Percentiles rank a stretch among this genome's conserved stretches.
These are phyloP conservation scores for Palloptera scutellata DNA, from an alignment of 2,888 invertebrate genomes.

Conservation along the genomic window DNA sequence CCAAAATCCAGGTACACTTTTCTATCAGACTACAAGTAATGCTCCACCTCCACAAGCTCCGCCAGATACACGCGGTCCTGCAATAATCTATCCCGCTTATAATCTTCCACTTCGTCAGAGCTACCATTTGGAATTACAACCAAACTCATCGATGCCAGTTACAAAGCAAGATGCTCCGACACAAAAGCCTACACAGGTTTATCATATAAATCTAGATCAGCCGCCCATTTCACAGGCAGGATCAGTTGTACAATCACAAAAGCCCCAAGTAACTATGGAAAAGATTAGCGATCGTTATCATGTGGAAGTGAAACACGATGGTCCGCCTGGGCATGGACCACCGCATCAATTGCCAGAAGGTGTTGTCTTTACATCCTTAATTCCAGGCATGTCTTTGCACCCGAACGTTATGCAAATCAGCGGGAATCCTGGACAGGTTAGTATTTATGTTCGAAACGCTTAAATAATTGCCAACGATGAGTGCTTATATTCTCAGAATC, in stretches of 20 bases:
- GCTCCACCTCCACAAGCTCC: slow-evolving; percentile 63
- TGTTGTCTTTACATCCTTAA: slow-evolving; percentile 58
- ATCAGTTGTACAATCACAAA: slow-evolving; percentile 50
- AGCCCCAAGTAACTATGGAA: slow-evolving; percentile 63
- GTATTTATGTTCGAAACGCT: background rate
- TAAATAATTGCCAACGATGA: background rate
- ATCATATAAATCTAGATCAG: slow-evolving; percentile 62
- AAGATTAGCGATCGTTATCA: slow-evolving; percentile 62
- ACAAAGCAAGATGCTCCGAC: slow-evolving; percentile 54
- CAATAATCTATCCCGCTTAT: slow-evolving; percentile 59
- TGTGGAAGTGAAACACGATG: slow-evolving; percentile 61
- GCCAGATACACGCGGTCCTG: slow-evolving; percentile 53
- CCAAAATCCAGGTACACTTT: slow-evolving; percentile 65
- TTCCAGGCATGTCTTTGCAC: slow-evolving; percentile 60
- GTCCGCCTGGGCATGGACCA: slow-evolving; percentile 49
- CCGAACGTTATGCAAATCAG: slow-evolving; percentile 60
- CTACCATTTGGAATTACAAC: slow-evolving; percentile 60
- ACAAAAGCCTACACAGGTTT: slow-evolving; percentile 58
- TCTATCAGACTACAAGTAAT: slow-evolving; percentile 66
- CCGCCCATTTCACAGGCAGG: slow-evolving; percentile 56
- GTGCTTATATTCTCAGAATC: slow-evolving; percentile 65
- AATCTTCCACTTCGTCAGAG: slow-evolving; percentile 59
- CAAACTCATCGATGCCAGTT: slow-evolving; percentile 47
- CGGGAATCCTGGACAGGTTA: slow-evolving; percentile 53
- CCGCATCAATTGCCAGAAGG: slow-evolving; percentile 57